phyloP scores from a whole-genome alignment of 2,797 vertebrate species.

The Channallabes apus region DNA sequence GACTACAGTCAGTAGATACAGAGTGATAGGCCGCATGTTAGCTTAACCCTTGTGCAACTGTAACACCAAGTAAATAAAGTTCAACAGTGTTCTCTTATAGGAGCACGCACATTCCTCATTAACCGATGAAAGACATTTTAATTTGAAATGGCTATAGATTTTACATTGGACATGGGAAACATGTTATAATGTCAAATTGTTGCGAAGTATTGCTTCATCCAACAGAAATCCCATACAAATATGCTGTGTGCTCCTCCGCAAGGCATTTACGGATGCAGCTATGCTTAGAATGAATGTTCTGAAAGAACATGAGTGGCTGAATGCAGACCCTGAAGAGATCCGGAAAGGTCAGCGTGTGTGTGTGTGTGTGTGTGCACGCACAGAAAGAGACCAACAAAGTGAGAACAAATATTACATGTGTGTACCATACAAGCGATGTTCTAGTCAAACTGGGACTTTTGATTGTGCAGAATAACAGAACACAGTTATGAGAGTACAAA shows the following conservation, averaged over 20 bases:
- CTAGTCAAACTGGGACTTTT: too few relatives aligned
- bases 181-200: background rate
- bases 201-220: background rate
- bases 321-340: constrained; percentile 14
- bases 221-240: background rate
- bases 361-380: constrained; percentile 20
- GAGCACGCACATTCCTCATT: background rate
- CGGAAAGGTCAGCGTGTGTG: constrained; percentile 41
- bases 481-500: too few relatives aligned
- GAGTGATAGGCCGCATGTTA: too few relatives aligned
- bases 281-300: constrained; percentile 30
- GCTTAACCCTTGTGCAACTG: background rate
- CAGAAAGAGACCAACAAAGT: constrained; percentile 37
- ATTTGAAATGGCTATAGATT: background rate
- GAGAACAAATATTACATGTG: constrained; percentile 4
- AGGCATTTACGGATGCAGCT: constrained; percentile 8
- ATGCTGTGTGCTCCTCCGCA: background rate
- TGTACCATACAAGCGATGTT: background rate
- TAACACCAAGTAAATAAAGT: background rate
- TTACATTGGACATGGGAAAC: background rate
- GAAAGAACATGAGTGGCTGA: constrained; percentile 5
- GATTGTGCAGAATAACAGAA: too few relatives aligned
- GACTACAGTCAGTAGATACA: background rate
- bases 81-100: background rate
- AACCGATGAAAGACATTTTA: background rate